These are phyloP conservation scores for Zoanthus sociatus DNA, from an alignment of 92 coral and sea anemone genomes.

Conservation along the genomic window DNA sequence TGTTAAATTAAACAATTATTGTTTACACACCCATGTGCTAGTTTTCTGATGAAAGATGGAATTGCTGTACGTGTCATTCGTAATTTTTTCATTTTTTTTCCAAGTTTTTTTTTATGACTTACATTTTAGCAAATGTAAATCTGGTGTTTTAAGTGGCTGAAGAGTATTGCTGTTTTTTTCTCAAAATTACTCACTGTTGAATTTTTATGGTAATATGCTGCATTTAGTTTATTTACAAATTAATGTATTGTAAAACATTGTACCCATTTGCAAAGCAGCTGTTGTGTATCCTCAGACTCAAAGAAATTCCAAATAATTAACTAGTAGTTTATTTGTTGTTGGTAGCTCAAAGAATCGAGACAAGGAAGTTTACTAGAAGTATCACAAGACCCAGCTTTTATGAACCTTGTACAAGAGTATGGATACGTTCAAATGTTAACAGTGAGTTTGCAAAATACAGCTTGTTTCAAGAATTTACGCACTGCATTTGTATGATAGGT, in stretches of 20 bases:
- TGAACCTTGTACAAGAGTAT: conserved; percentile 51
- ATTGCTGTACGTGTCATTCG: background rate
- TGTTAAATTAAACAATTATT: background rate
- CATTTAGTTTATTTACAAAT: background rate
- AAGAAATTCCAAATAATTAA: conserved; percentile 11
- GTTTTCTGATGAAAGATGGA: conserved; percentile 7
- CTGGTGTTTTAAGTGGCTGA: conserved; percentile 3
- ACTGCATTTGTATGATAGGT: too few relatives aligned
- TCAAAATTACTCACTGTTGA: background rate
- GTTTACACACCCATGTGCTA: background rate
- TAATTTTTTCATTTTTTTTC: background rate
- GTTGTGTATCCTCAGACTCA: conserved; percentile 6
- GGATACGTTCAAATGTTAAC: conserved; percentile 48
- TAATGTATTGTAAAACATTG: background rate
- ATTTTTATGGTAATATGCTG: background rate
- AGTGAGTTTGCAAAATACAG: conserved; percentile 35
- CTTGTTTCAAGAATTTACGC: background rate
- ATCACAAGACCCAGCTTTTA: conserved; percentile 49
- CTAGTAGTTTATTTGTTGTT: conserved; percentile 7
- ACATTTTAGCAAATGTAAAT: background rate
- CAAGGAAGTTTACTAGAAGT: conserved; percentile 38
- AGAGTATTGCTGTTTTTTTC: conserved; percentile 1
- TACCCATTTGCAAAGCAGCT: conserved; percentile 1
- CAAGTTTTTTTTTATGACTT: background rate
- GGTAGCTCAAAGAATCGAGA: conserved; percentile 31